phyloP scores from a whole-genome alignment of 1,140 invertebrate species.

The Aphis gossypii region DNA sequence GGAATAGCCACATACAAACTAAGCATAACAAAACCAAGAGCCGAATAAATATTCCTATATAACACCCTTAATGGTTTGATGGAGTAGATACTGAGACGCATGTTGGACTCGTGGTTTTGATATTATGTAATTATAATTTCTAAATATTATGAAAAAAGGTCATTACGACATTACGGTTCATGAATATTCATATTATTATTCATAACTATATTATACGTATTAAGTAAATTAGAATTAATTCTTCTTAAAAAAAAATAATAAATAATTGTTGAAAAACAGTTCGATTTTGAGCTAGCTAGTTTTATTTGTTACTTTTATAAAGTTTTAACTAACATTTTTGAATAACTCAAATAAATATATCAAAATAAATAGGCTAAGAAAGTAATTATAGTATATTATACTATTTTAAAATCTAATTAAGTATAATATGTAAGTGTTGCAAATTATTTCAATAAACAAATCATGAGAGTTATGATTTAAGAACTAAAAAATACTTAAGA shows the following conservation, averaged over 20 bases:
- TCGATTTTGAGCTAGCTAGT: not conserved
- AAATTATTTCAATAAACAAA: not conserved
- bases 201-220: not conserved
- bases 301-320: not conserved
- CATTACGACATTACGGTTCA: not conserved
- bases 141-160: constrained; percentile 1
- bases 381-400: not conserved
- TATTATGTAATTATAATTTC: not conserved
- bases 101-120: not conserved
- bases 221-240: constrained; percentile 1
- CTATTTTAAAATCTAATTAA: not conserved
- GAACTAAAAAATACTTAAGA: not conserved
- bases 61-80: constrained; percentile 1
- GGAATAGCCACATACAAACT: not conserved
- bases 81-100: constrained; percentile 10
- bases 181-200: not conserved
- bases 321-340: not conserved
- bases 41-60: not conserved
- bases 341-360: not conserved
- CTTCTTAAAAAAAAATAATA: too few relatives aligned
- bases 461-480: not conserved
- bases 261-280: not conserved
- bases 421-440: not conserved
- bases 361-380: not conserved
- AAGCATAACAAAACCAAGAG: not conserved